Percentiles rank a stretch among this genome's conserved stretches.
Conservation (phyloP, 2,888 invertebrate species). For the Brachynemurus nebulosus region DNA sequence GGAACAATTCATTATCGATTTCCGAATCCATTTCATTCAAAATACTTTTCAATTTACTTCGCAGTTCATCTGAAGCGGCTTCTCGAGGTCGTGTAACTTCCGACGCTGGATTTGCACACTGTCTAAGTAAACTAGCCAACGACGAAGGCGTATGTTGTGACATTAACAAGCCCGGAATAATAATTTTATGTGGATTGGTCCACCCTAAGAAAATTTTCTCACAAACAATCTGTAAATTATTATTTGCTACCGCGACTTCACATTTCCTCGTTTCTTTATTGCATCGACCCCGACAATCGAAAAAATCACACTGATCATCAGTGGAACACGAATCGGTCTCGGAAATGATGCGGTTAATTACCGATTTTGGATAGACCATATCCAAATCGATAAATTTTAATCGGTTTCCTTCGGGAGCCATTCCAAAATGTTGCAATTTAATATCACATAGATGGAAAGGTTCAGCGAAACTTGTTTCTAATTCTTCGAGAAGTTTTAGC, state of each 20-base stretch:
- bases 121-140: conserved; percentile 39
- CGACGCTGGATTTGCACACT: conserved; percentile 41
- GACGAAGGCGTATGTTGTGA: conserved; percentile 43
- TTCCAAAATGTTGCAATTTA: conserved; percentile 51
- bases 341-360: conserved; percentile 35
- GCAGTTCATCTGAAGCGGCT: conserved; percentile 33
- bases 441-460: conserved; percentile 54
- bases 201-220: conserved; percentile 51
- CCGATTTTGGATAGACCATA: conserved; percentile 41
- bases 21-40: conserved; percentile 34
- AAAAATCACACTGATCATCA: conserved; percentile 51
- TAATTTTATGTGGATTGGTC: conserved; percentile 43
- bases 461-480: conserved; percentile 43
- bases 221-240: conserved; percentile 53
- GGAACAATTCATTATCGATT: conserved; percentile 1
- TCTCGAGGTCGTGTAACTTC: conserved; percentile 34
- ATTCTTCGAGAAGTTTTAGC: conserved; percentile 41
- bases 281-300: conserved; percentile 51
- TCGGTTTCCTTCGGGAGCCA: conserved; percentile 34
- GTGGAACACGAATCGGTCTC: conserved; percentile 33
- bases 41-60: conserved; percentile 37
- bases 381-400: conserved; percentile 51
- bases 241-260: conserved; percentile 40
- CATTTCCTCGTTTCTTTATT: conserved; percentile 37
- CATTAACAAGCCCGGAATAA: conserved; percentile 45